These are phyloP conservation scores for Poecilia picta DNA, from an alignment of 2,797 vertebrate genomes.

Conservation along the genomic window DNA sequence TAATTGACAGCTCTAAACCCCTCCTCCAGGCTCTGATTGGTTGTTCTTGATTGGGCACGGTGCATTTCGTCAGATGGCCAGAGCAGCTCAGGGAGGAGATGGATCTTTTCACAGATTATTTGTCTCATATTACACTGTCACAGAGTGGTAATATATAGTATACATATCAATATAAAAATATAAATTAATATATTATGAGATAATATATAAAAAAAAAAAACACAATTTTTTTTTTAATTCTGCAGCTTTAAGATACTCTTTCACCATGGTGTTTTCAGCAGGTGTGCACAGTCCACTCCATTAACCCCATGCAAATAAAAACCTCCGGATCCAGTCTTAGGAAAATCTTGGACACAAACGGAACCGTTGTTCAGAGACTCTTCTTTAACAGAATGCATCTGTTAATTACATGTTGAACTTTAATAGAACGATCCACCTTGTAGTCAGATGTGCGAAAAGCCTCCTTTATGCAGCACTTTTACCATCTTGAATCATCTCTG, in stretches of 20 bases:
- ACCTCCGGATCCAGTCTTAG: neutral
- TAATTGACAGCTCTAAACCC: no score
- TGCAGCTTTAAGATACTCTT: neutral
- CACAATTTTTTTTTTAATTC: no score
- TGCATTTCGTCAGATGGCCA: no score
- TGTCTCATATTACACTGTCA: no score
- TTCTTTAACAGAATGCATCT: neutral
- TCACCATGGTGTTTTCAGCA: neutral
- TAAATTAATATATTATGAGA: no score
- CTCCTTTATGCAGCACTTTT: neutral
- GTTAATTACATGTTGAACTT: neutral
- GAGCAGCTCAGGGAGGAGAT: no score
- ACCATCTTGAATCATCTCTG: neutral
- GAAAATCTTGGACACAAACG: neutral
- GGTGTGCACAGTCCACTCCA: neutral
- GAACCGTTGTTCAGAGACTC: neutral
- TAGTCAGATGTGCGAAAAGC: neutral
- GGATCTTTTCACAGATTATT: no score
- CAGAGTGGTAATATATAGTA: no score
- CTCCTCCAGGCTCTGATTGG: no score
- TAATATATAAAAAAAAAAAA: no score
- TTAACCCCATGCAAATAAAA: neutral
- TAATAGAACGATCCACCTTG: neutral
- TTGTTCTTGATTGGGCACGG: no score
- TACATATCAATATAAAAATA: no score